A percentile compares a stretch with the other conserved stretches of the same genome.
phyloP scores from a whole-genome alignment of 1,140 invertebrate genomes.

The Andrena cerasifolii region DNA sequence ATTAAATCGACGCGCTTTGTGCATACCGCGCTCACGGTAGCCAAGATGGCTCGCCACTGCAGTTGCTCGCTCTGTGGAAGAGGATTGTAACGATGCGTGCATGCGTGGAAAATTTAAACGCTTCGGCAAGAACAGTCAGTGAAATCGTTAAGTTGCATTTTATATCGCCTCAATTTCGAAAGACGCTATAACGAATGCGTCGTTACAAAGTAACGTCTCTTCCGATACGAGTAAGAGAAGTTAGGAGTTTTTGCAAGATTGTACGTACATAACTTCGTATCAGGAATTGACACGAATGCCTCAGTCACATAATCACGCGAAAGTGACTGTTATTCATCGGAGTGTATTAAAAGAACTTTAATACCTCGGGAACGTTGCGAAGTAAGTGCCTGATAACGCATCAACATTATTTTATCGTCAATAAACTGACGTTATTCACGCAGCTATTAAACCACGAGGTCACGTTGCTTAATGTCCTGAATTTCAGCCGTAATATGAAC shows the following conservation, averaged over 20 bases:
- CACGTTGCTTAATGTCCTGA: background rate
- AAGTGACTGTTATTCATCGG: background rate
- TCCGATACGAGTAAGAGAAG: no score
- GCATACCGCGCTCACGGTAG: background rate
- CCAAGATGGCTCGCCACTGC: conserved; percentile 1
- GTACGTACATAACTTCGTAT: background rate
- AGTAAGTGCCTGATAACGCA: background rate
- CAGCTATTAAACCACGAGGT: no score
- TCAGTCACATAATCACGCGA: background rate
- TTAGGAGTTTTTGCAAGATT: background rate
- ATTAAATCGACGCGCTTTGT: background rate
- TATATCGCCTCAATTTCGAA: no score
- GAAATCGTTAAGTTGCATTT: no score
- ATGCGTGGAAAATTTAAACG: background rate
- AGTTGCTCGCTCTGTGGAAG: background rate
- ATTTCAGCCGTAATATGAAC: background rate
- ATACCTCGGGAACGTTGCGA: background rate
- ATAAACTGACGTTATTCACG: background rate
- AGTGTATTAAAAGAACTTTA: background rate
- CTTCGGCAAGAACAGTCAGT: no score
- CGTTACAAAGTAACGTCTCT: no score
- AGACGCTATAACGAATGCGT: no score
- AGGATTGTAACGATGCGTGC: background rate
- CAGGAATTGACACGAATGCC: background rate
- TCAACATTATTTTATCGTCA: conserved; percentile 3